These are phyloP conservation scores for Maniola jurtina DNA, from an alignment of 1,140 invertebrate genomes.

Conservation along the genomic window DNA sequence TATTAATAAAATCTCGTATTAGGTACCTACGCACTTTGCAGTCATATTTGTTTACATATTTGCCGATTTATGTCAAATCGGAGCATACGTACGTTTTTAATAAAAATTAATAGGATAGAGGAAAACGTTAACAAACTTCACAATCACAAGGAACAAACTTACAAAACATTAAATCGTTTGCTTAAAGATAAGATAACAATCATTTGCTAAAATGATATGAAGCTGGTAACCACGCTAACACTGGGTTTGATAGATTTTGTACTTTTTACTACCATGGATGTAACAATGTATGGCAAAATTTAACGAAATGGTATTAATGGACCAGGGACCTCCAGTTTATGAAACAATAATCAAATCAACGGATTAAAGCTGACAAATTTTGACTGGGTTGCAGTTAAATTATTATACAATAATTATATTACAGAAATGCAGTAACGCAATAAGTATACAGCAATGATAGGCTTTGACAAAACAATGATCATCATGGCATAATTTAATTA, in stretches of 20 bases:
- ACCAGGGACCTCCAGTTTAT: neutral
- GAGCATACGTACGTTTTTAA: neutral
- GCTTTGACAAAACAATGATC: too few relatives aligned
- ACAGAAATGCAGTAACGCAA: too few relatives aligned
- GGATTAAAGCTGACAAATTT: too few relatives aligned
- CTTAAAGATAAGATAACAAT: constrained; percentile 30
- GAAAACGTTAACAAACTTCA: constrained; percentile 33
- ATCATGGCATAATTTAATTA: too few relatives aligned
- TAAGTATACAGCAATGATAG: too few relatives aligned
- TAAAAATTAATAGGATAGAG: constrained; percentile 9
- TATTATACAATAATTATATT: too few relatives aligned
- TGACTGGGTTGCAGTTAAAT: too few relatives aligned
- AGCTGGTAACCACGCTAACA: constrained; percentile 28
- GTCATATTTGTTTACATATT: constrained; percentile 1
- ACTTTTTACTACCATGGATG: neutral
- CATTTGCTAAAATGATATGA: constrained; percentile 29
- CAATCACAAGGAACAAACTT: constrained; percentile 38
- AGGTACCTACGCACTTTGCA: neutral
- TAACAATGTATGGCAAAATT: constrained; percentile 1
- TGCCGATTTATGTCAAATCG: neutral
- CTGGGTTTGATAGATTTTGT: constrained; percentile 1
- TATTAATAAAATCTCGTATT: neutral
- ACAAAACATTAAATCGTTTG: constrained; percentile 33
- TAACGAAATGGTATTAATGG: neutral
- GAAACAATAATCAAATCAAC: too few relatives aligned